Percentiles rank a stretch among this genome's conserved stretches.
These are phyloP conservation scores for Ceratotherium simum DNA, from an alignment of 2,113 vertebrate genomes.

Conservation along the genomic window DNA sequence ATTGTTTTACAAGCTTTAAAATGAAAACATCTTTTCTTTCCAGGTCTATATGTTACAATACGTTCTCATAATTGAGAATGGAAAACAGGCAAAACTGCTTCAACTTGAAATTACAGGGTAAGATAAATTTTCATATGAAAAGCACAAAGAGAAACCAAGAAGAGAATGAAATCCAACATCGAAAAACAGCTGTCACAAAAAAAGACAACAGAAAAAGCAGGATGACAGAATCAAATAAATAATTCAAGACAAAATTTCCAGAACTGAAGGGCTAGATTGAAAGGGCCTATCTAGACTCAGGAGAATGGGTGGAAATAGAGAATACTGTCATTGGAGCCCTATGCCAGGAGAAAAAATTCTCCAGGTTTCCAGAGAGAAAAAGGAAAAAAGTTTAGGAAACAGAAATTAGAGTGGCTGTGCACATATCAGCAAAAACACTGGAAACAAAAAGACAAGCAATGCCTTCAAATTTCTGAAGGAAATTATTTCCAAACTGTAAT, in stretches of 20 bases:
- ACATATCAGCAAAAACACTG: not conserved
- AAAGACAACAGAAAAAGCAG: not conserved
- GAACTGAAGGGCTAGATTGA: not conserved
- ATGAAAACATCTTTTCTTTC: not conserved
- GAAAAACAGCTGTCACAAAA: not conserved
- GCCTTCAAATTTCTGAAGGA: not conserved
- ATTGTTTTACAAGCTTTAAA: not conserved
- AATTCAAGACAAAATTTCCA: not conserved
- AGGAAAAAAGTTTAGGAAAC: not conserved
- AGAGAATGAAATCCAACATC: not conserved
- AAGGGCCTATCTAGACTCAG: not conserved
- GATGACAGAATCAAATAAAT: not conserved
- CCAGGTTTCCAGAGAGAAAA: not conserved
- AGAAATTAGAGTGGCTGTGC: not conserved
- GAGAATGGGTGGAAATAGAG: not conserved
- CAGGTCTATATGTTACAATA: not conserved
- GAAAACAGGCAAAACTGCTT: not conserved
- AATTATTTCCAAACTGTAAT: slow-evolving; percentile 5
- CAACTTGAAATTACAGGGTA: not conserved
- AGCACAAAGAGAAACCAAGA: not conserved
- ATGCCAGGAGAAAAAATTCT: not conserved
- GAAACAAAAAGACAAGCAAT: not conserved
- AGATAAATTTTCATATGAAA: not conserved
- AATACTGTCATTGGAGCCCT: not conserved
- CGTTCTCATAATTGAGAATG: not conserved